Evolutionary conservation across 2,113 vertebrate genomes (phyloP), one percentile per base, ranked within the genome.

Genomic region (Pteruthius melanotis): DNA sequence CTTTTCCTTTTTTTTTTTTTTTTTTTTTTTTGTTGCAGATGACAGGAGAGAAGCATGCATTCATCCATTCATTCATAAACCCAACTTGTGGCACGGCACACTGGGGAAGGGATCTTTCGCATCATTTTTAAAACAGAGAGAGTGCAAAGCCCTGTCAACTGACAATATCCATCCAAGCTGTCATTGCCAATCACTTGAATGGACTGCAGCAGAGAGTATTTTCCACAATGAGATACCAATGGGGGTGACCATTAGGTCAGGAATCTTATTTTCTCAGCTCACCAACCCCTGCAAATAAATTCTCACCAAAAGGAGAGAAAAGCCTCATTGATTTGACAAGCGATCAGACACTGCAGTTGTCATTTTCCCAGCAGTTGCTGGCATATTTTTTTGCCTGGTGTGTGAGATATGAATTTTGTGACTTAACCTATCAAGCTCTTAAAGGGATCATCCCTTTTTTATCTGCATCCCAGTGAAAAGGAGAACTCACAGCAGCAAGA

Each of bases 131-230:
- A 95, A 74, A 37, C 83, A 68, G 76, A 78, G 69, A 63, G 92
- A 90, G 85, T 24, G 95, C 95, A 96, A 96, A 96, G 96, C 93
- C 94, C 93, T 96, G 96, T 96, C 96, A 97, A 95, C 30, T 95
- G 95, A 96, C 93, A 96, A 96, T 96, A 95, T 97, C 94, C 93
- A 96, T 96, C 94, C 96, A 97, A 75, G 92, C 94, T 97, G 93
- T 96, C 96, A 94, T 95, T 97, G 96, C 96, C 96, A 97, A 96
- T 96, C 96, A 96, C 95, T 97, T 95, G 93, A 96, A 96, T 96
- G 93, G 93, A 96, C 95, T 96, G 93, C 96, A 97, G 94, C 95
- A 96, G 95, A 96, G 90, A 97, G 93, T 93, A 87, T 95, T 96
- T 96, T 95, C 95, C 95, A 97, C 92, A 96, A 96, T 96, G 95